Base-by-base conservation (phyloP, 2,113 vertebrate species). In the Brachyhypopomus gauderio region DNA sequence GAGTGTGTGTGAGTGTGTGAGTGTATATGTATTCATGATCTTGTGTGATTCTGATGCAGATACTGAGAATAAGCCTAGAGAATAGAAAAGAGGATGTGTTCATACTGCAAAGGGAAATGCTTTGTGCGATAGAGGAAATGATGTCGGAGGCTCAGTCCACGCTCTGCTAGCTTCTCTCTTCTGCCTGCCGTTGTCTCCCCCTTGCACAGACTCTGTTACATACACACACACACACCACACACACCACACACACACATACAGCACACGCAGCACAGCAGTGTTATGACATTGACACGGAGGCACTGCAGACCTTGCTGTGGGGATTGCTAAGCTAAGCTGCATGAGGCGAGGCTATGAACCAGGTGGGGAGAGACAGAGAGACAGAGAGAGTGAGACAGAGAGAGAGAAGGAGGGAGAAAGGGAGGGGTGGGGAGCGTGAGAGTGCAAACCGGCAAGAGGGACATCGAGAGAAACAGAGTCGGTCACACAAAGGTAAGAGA, bases 261-360 rank as follows among this genome's bases (percentile, higher is more conserved):
- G 22, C 22, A 11, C 8, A 41, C 8, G 58, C 8, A 58, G 48
- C 23, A 19, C 36, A 79, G 34, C 72, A 56, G 64, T 84, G 70
- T 85, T 88, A 67, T 90, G 90, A 90, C 90, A 91, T 88, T 89
- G 89, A 87, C 77, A 83, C 78, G 87, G 85, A 90, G 87, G 85
- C 84, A 69, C 81, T 76, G 91, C 85, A 59, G 88, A 86, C 83
- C 73, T 84, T 69, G 79, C 86, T 71, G 80, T 79, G 25, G 79
- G 78, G 76, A 71, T 55, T 72, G 80, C 38, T 56, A 80, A 52
- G 45, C 45, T 52, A 52, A 87, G 84, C 86, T 78, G 89, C 87
- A 89, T 86, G 88, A 88, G 78, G 75, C 27, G 59, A 85, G 75
- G 88, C 88, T 66, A 83, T 86, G 87, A 86, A 83, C 75, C 86